These are phyloP conservation scores for Isaurus tuberculatus DNA, from an alignment of 92 coral and sea anemone genomes.

Conservation along the genomic window DNA sequence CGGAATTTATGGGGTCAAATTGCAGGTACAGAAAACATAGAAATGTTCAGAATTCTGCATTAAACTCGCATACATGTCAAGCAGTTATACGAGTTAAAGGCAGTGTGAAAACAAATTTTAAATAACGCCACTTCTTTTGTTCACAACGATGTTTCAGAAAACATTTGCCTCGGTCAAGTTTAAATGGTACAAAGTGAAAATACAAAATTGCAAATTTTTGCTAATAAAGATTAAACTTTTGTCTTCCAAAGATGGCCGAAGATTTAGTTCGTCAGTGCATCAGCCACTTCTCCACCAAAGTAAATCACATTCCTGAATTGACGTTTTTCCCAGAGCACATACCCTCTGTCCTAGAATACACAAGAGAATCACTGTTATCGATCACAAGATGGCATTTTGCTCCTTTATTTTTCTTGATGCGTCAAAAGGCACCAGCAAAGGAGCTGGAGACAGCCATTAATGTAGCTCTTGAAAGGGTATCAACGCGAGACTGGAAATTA, in stretches of 20 bases:
- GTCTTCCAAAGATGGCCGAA: slow-evolving; percentile 9
- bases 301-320: neutral
- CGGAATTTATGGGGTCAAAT: too few relatives aligned
- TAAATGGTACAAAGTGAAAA: too few relatives aligned
- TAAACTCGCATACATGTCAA: too few relatives aligned
- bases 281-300: neutral
- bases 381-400: slow-evolving; percentile 71
- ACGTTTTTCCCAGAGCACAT: slow-evolving; percentile 23
- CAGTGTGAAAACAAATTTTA: too few relatives aligned
- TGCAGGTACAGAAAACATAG: too few relatives aligned
- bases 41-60: too few relatives aligned
- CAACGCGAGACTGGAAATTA: slow-evolving; percentile 79
- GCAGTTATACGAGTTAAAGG: too few relatives aligned
- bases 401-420: slow-evolving; percentile 71
- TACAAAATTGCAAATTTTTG: too few relatives aligned
- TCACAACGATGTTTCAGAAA: too few relatives aligned
- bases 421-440: slow-evolving; percentile 42
- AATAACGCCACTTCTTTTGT: too few relatives aligned
- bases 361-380: slow-evolving; percentile 68
- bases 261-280: neutral
- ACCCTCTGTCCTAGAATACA: slow-evolving; percentile 73
- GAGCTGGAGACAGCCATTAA: slow-evolving; percentile 64
- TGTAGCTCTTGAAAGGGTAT: slow-evolving; percentile 82
- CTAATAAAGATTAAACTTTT: neutral
- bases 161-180: too few relatives aligned